Percentiles rank a stretch among this genome's conserved stretches.
Conservation (phyloP, 2,888 invertebrate species). For the Calameuta idolon region DNA sequence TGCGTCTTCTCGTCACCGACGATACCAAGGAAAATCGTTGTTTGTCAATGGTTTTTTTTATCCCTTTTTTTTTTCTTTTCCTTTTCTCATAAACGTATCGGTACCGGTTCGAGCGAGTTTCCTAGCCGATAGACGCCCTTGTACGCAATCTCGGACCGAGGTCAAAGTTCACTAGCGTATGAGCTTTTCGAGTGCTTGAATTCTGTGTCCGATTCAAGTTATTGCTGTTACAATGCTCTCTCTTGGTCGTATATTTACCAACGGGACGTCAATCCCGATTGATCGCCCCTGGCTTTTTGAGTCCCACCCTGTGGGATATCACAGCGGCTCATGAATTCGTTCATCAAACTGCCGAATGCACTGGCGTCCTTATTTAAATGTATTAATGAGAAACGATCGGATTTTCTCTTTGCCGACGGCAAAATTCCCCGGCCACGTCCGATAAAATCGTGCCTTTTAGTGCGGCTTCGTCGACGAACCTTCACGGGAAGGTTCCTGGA, state of each 20-base stretch:
- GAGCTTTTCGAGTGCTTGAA: not conserved
- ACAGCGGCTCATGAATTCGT: not conserved
- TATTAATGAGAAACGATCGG: not conserved
- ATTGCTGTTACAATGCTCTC: not conserved
- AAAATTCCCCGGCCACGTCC: not conserved
- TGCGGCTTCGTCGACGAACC: not conserved
- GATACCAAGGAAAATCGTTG: not conserved
- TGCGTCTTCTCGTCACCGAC: not conserved
- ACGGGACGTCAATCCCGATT: not conserved
- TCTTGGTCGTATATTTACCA: not conserved
- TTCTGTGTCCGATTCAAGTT: not conserved
- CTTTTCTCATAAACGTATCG: not conserved
- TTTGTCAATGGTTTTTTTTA: not conserved
- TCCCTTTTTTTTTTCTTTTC: not conserved
- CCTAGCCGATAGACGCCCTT: not conserved
- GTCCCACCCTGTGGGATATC: not conserved
- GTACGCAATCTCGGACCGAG: not conserved
- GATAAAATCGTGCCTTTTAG: not conserved
- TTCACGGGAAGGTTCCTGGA: not conserved
- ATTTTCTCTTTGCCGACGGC: not conserved
- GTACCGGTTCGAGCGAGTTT: not conserved
- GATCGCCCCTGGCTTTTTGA: not conserved
- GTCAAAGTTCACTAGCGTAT: constrained; percentile 2
- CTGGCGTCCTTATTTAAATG: not conserved
- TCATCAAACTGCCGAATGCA: not conserved